Conservation (phyloP, 2,113 vertebrate genomes). For the Charadrius vociferus region DNA sequence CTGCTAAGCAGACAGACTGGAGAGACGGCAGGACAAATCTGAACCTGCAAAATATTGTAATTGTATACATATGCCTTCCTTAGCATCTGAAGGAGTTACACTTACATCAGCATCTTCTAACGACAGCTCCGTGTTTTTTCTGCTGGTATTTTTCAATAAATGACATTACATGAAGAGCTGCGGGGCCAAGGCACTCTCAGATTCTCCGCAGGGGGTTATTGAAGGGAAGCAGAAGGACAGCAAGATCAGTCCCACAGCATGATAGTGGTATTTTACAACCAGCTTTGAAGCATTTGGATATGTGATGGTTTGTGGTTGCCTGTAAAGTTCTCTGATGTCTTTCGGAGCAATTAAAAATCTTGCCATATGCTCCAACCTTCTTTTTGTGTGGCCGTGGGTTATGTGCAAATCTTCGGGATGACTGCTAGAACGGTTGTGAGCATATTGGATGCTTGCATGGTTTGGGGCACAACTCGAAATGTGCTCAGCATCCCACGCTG, state of each 20-base stretch:
- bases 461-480: not conserved
- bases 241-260: not conserved
- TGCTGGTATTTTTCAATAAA: not conserved
- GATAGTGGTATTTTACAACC: not conserved
- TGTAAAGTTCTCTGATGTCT: constrained; percentile 11
- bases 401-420: constrained; percentile 8
- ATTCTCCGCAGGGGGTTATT: not conserved
- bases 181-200: not conserved
- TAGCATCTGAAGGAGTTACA: not conserved
- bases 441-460: not conserved
- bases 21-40: not conserved
- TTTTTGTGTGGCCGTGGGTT: not conserved
- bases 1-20: not conserved
- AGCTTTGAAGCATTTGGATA: not conserved
- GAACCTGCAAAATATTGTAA: not conserved
- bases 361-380: constrained; percentile 13
- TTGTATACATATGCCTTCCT: not conserved
- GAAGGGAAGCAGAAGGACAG: not conserved
- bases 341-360: not conserved
- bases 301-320: not conserved
- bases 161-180: not conserved
- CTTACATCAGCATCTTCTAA: not conserved
- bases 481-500: not conserved
- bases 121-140: not conserved
- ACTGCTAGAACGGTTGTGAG: not conserved